These are phyloP conservation scores for Nemopilema nomurai DNA, from an alignment of 30 jellyfish, hydroid and myxozoan species.

Conservation along the genomic window DNA sequence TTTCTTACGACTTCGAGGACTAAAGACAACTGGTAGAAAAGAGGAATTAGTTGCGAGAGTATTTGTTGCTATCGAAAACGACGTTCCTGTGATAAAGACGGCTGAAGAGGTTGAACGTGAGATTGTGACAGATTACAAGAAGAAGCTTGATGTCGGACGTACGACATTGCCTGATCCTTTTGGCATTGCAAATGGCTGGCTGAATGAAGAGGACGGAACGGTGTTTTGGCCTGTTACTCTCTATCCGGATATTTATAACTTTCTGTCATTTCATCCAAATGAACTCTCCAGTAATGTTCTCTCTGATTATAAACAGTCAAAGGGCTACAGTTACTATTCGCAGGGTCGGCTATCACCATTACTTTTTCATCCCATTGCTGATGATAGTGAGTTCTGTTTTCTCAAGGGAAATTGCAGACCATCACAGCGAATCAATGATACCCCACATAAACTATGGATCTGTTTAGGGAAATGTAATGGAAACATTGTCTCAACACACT, in stretches of 20 bases:
- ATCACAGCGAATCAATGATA: slow-evolving; percentile 59
- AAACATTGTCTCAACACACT: slow-evolving; percentile 44
- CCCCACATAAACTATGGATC: slow-evolving; percentile 64
- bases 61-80: slow-evolving; percentile 53
- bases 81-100: slow-evolving; percentile 26
- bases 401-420: slow-evolving; percentile 61
- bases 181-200: slow-evolving; percentile 48
- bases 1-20: slow-evolving; percentile 28
- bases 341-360: slow-evolving; percentile 31
- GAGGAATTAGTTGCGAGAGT: slow-evolving; percentile 60
- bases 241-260: slow-evolving; percentile 27
- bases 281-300: slow-evolving; percentile 26
- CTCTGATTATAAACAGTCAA: slow-evolving; percentile 37
- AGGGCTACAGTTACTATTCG: slow-evolving; percentile 35
- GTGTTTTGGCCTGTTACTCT: slow-evolving; percentile 57
- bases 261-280: slow-evolving; percentile 24
- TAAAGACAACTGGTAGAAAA: slow-evolving; percentile 34
- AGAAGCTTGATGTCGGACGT: slow-evolving; percentile 3
- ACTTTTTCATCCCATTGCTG: slow-evolving; percentile 29
- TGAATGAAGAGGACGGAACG: slow-evolving; percentile 44
- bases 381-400: slow-evolving; percentile 25
- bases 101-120: slow-evolving; percentile 46
- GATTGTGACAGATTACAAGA: slow-evolving; percentile 32
- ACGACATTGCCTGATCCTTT: slow-evolving; percentile 43
- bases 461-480: slow-evolving; percentile 23